Evolutionary conservation across 2,888 invertebrate species (phyloP), one percentile per base, ranked within the genome.

Genomic region (Mythimna ferrago): DNA sequence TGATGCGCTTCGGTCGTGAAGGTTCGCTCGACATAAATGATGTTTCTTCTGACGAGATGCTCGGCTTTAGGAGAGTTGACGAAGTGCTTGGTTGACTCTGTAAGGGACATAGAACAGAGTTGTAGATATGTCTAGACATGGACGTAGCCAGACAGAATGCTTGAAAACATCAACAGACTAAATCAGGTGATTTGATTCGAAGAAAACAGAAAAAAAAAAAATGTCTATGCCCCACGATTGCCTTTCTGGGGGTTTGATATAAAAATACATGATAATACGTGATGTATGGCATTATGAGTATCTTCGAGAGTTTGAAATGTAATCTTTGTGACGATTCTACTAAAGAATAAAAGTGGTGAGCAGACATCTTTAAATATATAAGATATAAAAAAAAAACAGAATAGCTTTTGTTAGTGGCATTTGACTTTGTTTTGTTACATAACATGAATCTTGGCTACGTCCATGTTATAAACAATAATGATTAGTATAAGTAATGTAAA

Each of bases 1-100:
- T 97, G 32, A 75, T 71, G 62, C 97, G 94, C 82, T 96, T 97
- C n/a, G 91, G 89, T 71, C 96, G 95, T 79, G 97, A 94, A 76
- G 94, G 94, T 67, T 96, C 96, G 41, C 93, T 92, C 2, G 97
- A 97, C 78, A 98, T 98, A 89, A 98, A 98, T 0, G 98, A 98
- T 0, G 98, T 98, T 88, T 98, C 98, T 90, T 98, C 98, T 0
- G 98, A 98, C n/a, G 93, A 92, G 51, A 80, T 87, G 56, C 81
- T 88, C 4, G 88, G 78, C 81, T 93, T 93, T 65, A 84, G 90
- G 1, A 88, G 82, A 44, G 89, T 92, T 0, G 89, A 68, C 4
- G 92, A 94, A 14, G 94, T 94, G 75, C 91, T 94, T 21, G 94
- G 93, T 81, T 91, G 91, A 64, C 76, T 84, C 95, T 94, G 92